A percentile compares a stretch with the other conserved stretches of the same genome.
Evolutionary conservation across 92 coral and sea anemone species (phyloP).

Genomic region (Heliopora coerulea): DNA sequence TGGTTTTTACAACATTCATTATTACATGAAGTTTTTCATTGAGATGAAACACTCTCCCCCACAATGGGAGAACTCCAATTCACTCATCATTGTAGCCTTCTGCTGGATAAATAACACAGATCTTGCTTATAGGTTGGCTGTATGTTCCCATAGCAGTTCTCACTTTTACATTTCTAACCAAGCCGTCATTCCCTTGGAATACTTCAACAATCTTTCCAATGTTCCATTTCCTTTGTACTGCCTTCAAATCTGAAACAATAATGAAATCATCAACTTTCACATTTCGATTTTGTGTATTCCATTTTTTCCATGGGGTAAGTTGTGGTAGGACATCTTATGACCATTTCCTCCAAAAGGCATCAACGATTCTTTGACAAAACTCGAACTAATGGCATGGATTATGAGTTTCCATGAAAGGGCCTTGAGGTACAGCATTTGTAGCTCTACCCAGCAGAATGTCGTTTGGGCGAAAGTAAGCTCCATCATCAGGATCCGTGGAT

Average conservation of each 20-base stretch:
- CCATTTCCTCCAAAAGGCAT: slow-evolving; percentile 56
- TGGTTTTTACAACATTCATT: too few relatives aligned
- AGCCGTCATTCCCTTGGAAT: slow-evolving; percentile 47
- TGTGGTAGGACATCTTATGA: slow-evolving; percentile 53
- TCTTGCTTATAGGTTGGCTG: slow-evolving; percentile 41
- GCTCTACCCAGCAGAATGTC: slow-evolving; percentile 56
- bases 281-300: slow-evolving; percentile 27
- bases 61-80: slow-evolving; percentile 44
- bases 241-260: slow-evolving; percentile 32
- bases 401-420: slow-evolving; percentile 53
- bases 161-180: slow-evolving; percentile 52
- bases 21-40: too few relatives aligned
- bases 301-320: too few relatives aligned
- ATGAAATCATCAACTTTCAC: slow-evolving; percentile 41
- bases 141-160: slow-evolving; percentile 39
- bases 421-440: slow-evolving; percentile 51
- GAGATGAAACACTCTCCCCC: slow-evolving; percentile 12
- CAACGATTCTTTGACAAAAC: slow-evolving; percentile 51
- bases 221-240: slow-evolving; percentile 50
- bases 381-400: slow-evolving; percentile 52
- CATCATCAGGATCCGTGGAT: slow-evolving; percentile 57
- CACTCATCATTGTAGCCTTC: slow-evolving; percentile 32
- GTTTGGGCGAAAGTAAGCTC: slow-evolving; percentile 56
- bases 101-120: slow-evolving; percentile 41
- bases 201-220: slow-evolving; percentile 35